These are phyloP conservation scores for Tupiocoris notatus DNA, from an alignment of 2,888 invertebrate species.

Conservation along the genomic window DNA sequence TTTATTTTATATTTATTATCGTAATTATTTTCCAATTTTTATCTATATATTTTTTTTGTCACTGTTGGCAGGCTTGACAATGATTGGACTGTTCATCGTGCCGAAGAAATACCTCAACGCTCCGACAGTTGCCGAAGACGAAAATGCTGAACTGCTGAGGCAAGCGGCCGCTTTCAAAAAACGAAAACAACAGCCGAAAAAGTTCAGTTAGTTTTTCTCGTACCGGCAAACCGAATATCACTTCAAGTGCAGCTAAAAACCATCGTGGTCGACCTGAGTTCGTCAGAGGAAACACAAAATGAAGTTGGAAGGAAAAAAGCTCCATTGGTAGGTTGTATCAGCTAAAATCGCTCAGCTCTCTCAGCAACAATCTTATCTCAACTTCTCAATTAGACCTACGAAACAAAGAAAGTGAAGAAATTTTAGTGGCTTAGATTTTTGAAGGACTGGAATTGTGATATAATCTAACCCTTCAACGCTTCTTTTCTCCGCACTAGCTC, in stretches of 20 bases:
- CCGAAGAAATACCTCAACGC: slow-evolving; percentile 68
- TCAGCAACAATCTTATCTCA: background rate
- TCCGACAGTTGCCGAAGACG: slow-evolving; percentile 65
- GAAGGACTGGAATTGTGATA: slow-evolving; percentile 38
- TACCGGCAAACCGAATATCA: too few relatives aligned
- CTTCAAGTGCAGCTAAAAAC: too few relatives aligned
- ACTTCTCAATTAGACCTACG: background rate
- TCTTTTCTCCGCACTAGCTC: background rate
- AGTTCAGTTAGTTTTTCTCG: slow-evolving; percentile 30
- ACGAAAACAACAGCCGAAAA: slow-evolving; percentile 52
- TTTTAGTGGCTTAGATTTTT: slow-evolving; percentile 30
- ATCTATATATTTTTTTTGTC: too few relatives aligned
- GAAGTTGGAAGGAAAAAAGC: too few relatives aligned
- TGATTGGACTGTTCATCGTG: slow-evolving; percentile 67
- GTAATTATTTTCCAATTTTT: too few relatives aligned
- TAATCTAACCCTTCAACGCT: slow-evolving; percentile 5
- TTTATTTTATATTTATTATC: too few relatives aligned
- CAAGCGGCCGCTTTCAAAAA: slow-evolving; percentile 66
- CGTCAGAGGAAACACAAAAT: too few relatives aligned
- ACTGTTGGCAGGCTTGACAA: slow-evolving; percentile 62
- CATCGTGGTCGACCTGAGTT: too few relatives aligned
- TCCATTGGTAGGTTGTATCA: too few relatives aligned
- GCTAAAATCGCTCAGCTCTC: background rate
- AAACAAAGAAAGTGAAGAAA: slow-evolving; percentile 2
- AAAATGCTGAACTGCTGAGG: slow-evolving; percentile 66